Evolutionary conservation across 2,888 invertebrate species (phyloP).

Genomic region (Stenodera caucasica): DNA sequence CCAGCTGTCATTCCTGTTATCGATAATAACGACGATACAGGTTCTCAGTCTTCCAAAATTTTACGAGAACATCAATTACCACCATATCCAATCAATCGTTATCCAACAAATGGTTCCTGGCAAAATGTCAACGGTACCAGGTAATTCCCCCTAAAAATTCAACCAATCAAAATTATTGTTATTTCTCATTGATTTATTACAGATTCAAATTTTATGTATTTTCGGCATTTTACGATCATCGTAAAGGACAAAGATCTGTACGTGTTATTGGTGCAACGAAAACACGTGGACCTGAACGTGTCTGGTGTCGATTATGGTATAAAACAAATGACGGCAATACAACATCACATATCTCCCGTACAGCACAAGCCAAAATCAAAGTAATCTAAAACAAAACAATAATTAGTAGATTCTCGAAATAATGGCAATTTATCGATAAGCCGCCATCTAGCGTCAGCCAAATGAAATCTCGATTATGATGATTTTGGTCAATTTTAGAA

Average conservation of each 20-base stretch:
- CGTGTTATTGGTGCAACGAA: conserved; percentile 87
- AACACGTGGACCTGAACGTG: conserved; percentile 80
- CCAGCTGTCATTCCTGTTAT: conserved; percentile 38
- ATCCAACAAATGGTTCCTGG: conserved; percentile 77
- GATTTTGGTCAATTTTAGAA: no score
- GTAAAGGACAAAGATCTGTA: conserved; percentile 67
- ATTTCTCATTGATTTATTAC: no score
- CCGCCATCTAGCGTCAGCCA: no score
- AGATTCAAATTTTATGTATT: conserved; percentile 90
- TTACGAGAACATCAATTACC: conserved; percentile 57
- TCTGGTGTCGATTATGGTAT: conserved; percentile 81
- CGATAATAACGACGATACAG: conserved; percentile 34
- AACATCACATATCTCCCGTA: conserved; percentile 57
- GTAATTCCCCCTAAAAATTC: conserved; percentile 51
- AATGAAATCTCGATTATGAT: no score
- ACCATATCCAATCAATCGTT: conserved; percentile 66
- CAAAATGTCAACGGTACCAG: conserved; percentile 74
- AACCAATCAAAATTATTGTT: no score
- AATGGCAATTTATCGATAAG: no score
- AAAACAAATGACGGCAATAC: conserved; percentile 48
- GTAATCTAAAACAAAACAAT: conserved; percentile 53
- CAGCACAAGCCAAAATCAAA: conserved; percentile 76
- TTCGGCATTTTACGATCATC: conserved; percentile 84
- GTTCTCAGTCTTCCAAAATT: conserved; percentile 43
- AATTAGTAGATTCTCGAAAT: no score